phyloP scores from a whole-genome alignment of 2,113 vertebrate genomes.

The Coptodon rendalli region DNA sequence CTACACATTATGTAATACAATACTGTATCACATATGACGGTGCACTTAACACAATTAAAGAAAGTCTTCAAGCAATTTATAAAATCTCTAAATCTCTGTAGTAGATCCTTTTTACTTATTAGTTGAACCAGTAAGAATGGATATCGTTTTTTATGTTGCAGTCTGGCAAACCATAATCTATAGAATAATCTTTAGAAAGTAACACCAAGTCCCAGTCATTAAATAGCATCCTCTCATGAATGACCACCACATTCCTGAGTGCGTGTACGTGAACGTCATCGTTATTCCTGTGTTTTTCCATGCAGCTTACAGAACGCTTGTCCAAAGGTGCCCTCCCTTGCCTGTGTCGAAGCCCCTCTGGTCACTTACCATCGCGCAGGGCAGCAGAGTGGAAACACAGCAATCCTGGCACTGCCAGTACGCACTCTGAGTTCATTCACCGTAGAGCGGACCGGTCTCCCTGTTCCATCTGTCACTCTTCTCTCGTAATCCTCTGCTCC shows the following conservation, averaged over 20 bases:
- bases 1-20: background rate
- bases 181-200: background rate
- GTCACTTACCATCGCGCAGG: background rate
- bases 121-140: background rate
- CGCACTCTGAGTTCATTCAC: constrained; percentile 3
- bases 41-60: background rate
- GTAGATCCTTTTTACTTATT: background rate
- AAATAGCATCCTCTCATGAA: background rate
- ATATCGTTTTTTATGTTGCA: background rate
- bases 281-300: background rate
- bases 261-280: fast-evolving
- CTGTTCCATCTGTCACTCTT: constrained; percentile 51
- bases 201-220: background rate
- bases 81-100: background rate
- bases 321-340: background rate
- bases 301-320: background rate
- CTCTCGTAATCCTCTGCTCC: constrained; percentile 30
- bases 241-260: background rate
- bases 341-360: background rate
- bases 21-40: background rate
- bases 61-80: background rate
- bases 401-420: constrained; percentile 31
- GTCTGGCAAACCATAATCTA: background rate
- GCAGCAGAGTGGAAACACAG: constrained; percentile 43
- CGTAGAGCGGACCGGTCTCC: constrained; percentile 1